A percentile compares a stretch with the other conserved stretches of the same genome.
Conservation (phyloP, 2,888 invertebrate species). For the Diogma glabrata region DNA sequence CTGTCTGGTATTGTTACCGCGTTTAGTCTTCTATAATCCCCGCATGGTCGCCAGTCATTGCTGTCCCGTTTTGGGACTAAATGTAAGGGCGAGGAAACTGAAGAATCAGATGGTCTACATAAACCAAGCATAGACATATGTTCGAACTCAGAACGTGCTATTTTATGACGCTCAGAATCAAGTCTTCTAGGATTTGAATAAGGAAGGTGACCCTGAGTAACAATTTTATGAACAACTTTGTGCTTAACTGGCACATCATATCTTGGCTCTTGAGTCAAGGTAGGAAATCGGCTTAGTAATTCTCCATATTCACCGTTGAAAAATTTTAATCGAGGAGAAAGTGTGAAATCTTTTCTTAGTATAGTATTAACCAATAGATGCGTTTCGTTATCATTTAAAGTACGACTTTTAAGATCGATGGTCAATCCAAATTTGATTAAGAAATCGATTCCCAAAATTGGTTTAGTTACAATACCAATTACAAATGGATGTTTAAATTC, state of each 20-base stretch:
- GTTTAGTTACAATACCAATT: not conserved
- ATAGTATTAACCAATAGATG: not conserved
- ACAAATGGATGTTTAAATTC: too few species aligned
- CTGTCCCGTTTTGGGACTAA: not conserved
- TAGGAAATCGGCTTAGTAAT: not conserved
- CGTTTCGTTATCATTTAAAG: not conserved
- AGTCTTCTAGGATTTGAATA: not conserved
- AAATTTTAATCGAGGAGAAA: not conserved
- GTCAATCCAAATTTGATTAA: not conserved
- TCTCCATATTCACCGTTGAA: not conserved
- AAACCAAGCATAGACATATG: too few species aligned
- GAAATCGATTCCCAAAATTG: not conserved
- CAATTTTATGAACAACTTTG: not conserved
- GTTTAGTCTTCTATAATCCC: too few species aligned
- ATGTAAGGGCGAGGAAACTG: not conserved
- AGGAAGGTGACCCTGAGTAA: conserved; percentile 20
- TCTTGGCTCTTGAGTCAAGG: not conserved
- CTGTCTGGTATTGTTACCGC: too few species aligned
- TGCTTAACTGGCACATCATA: too few species aligned
- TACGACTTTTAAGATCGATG: not conserved
- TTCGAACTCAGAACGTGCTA: not conserved
- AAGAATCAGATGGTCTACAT: conserved; percentile 1
- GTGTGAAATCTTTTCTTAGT: not conserved
- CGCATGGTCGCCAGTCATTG: too few species aligned
- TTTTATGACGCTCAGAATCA: not conserved